phyloP scores from a whole-genome alignment of 2,113 vertebrate species.

The Emydura subglobosa region DNA sequence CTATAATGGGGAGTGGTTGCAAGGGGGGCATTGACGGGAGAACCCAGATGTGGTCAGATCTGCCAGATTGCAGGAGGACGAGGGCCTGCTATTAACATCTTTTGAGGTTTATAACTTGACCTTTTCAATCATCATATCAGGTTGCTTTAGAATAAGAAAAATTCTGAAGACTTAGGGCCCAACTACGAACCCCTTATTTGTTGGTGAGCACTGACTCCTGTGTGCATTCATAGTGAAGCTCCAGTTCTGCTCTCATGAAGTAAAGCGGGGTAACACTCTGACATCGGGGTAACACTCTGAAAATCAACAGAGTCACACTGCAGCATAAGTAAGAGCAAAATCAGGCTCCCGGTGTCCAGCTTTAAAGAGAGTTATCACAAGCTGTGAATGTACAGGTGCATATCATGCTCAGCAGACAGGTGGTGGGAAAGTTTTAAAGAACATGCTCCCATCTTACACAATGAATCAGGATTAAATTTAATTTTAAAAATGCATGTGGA shows the following conservation, averaged over 20 bases:
- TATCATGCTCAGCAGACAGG: background rate
- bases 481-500: background rate
- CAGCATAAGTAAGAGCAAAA: background rate
- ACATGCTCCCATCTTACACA: background rate
- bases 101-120: background rate
- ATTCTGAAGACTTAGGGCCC: background rate
- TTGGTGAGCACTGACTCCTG: rapidly evolving
- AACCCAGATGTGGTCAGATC: background rate
- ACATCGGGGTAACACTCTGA: background rate
- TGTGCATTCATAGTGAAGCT: background rate
- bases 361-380: background rate
- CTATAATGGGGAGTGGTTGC: background rate
- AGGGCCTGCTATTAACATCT: background rate
- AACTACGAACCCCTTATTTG: background rate
- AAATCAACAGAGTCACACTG: background rate
- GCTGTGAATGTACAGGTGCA: background rate
- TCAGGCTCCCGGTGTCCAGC: background rate
- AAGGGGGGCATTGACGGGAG: too few relatives aligned
- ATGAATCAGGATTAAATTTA: background rate
- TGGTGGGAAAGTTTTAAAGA: background rate
- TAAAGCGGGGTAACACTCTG: background rate
- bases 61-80: background rate
- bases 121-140: background rate
- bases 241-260: background rate
- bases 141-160: background rate